phyloP scores from a whole-genome alignment of 2,797 vertebrate genomes.

The Pipistrellus nathusii region DNA sequence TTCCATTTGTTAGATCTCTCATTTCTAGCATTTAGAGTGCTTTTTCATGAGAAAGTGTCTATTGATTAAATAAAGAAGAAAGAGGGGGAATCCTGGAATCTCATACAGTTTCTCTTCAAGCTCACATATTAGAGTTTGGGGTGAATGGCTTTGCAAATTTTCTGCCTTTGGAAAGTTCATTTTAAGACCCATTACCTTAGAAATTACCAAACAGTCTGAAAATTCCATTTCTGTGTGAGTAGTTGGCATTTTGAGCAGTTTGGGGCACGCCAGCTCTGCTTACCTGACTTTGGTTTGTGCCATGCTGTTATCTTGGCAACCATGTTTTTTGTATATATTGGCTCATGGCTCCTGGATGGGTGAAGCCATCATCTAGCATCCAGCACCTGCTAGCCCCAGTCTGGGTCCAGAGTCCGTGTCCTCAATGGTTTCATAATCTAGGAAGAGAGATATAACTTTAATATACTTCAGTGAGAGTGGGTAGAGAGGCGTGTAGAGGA shows the following conservation, averaged over 20 bases:
- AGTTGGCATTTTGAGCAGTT: constrained; percentile 21
- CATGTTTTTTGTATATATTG: not conserved
- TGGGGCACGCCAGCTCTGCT: not conserved
- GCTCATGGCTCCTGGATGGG: not conserved
- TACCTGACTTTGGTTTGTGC: not conserved
- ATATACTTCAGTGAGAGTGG: not conserved
- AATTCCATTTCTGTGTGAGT: constrained; percentile 30
- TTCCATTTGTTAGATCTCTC: constrained; percentile 56
- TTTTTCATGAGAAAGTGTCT: constrained; percentile 64
- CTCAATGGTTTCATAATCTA: not conserved
- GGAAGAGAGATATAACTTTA: not conserved
- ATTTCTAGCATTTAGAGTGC: constrained; percentile 55
- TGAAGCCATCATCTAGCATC: not conserved
- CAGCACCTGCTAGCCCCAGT: not conserved
- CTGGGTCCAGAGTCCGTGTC: not conserved
- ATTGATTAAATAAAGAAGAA: constrained; percentile 42
- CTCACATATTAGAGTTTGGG: not conserved
- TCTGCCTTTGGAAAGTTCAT: constrained; percentile 55
- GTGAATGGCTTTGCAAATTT: constrained; percentile 50
- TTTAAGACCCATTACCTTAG: constrained; percentile 53
- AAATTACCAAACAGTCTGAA: constrained; percentile 52
- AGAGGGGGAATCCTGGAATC: not conserved
- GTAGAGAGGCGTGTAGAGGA: not conserved
- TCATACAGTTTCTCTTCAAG: constrained; percentile 56
- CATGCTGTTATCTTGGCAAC: not conserved